Evolutionary conservation across 2,113 vertebrate genomes (phyloP), one percentile per base, ranked within the genome.

Genomic region (Taurulus bubalis): DNA sequence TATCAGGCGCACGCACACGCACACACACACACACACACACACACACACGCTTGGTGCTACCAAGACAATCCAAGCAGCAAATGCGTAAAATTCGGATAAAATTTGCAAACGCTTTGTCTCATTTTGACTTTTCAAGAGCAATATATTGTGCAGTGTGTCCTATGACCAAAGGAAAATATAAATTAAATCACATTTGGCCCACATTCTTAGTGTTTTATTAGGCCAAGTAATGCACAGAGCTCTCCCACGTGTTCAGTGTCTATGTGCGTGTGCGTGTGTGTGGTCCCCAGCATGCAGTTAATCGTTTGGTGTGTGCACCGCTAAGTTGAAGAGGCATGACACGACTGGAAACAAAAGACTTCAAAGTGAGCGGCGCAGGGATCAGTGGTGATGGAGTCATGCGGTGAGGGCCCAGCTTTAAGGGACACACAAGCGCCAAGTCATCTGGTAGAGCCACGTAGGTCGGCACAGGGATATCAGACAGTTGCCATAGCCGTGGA

Each of bases 371-470:
- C 15, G n/a, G 51, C n/a, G 7, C 3, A 12, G 51, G 20, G 11
- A n/a, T 67, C 30, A 53, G 30, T n/a, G 64, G 59, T 60, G 64
- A 79, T 24, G 42, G 63, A 73, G 56, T 82, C 71, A 67, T 53
- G 40, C 22, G 6, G 8, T 12, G 42, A 75, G 51, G n/a, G 62
- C 58, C 34, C 53, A 28, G 82, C 71, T 79, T 49, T 2, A 53
- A 38, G 30, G 62, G 24, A 75, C 28, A 51, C 65, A 72, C 40
- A 30, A 11, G n/a, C 45, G 66, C 69, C 28, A 38, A 64, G 64
- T 26, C 51, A 28, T 30, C 42, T 63, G 1, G 11, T 18, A 58
- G 55, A 67, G 66, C 55, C 42, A 12, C 3, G 8, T 34, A 71
- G 53, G 75, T 38, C 0, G 1, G 34, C 40, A 18, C 28, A 22